Conservation (phyloP, 2,797 vertebrate species). For the Manis pentadactyla region DNA sequence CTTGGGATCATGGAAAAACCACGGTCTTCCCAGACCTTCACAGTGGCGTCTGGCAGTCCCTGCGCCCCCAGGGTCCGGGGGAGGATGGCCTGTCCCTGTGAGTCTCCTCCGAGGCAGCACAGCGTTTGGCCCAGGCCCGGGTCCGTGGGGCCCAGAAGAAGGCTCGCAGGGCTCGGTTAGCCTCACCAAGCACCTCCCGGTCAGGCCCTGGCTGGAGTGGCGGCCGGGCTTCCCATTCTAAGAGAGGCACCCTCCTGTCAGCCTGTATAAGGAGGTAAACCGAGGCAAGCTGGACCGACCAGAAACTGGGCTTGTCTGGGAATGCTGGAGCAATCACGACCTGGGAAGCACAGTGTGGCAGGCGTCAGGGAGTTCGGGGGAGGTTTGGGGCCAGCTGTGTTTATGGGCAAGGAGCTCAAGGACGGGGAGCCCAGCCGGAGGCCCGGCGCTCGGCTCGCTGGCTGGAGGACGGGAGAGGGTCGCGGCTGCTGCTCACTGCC, state of each 20-base stretch:
- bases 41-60: not conserved
- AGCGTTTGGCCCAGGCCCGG: not conserved
- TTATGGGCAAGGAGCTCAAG: not conserved
- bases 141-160: not conserved
- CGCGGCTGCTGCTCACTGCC: too few relatives aligned
- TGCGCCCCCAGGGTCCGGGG: fast-evolving
- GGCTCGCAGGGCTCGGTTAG: fast-evolving
- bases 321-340: fast-evolving
- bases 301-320: not conserved
- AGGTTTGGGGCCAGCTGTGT: not conserved
- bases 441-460: not conserved
- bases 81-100: fast-evolving
- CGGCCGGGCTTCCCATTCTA: not conserved
- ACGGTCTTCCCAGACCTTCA: fast-evolving
- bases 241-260: not conserved
- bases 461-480: not conserved
- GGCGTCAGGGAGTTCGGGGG: not conserved
- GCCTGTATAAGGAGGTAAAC: not conserved
- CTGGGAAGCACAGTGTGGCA: not conserved
- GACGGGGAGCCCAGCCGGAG: not conserved
- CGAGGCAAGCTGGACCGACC: not conserved
- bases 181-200: not conserved
- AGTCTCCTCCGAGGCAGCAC: not conserved
- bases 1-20: not conserved
- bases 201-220: fast-evolving